Percentiles rank a stretch among this genome's conserved stretches.
These are phyloP conservation scores for Metopolophium dirhodum DNA, from an alignment of 1,140 invertebrate species.

Conservation along the genomic window DNA sequence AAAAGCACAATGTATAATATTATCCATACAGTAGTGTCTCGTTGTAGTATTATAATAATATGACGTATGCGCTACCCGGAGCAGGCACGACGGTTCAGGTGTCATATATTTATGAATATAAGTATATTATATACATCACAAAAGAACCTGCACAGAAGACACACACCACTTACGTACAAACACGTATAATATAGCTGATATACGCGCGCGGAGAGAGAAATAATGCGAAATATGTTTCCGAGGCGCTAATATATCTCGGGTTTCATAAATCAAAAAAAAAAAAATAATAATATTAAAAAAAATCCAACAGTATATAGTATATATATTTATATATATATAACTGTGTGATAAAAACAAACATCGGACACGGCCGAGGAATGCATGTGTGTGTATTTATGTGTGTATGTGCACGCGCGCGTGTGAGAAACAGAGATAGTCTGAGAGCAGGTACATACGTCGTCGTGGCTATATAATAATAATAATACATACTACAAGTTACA, in stretches of 20 bases:
- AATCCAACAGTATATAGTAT: not conserved
- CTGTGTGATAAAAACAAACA: slow-evolving; percentile 34
- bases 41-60: not conserved
- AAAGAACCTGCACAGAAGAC: not conserved
- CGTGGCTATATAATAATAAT: not conserved
- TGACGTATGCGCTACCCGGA: not conserved
- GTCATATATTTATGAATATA: not conserved
- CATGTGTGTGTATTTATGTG: too few relatives aligned
- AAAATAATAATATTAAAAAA: slow-evolving; percentile 11
- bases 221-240: slow-evolving; percentile 44
- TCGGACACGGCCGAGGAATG: slow-evolving; percentile 22
- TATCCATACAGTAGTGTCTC: not conserved
- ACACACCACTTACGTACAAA: not conserved
- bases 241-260: slow-evolving; percentile 43
- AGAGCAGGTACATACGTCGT: not conserved
- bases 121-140: not conserved
- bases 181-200: not conserved
- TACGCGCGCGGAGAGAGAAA: not conserved
- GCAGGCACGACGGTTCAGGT: not conserved
- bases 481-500: not conserved
- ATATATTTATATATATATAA: not conserved
- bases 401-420: not conserved
- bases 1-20: not conserved
- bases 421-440: not conserved
- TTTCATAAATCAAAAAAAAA: slow-evolving; percentile 36